Base-by-base conservation (phyloP, 2,888 invertebrate genomes). In the Orchesella flavescens region DNA sequence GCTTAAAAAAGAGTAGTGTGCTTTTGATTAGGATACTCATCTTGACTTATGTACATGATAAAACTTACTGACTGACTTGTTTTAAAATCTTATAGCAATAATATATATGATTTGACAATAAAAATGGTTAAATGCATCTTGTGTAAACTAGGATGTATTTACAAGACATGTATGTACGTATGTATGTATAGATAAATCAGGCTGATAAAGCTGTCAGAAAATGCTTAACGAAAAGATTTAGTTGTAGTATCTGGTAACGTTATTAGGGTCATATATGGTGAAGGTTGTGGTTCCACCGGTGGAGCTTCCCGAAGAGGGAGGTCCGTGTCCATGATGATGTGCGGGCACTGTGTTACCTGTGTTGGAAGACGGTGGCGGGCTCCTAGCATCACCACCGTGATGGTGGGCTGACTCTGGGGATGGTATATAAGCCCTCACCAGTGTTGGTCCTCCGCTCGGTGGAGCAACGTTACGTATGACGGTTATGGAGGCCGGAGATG, bases 181-280 rank as follows among this genome's bases (percentile, higher is more conserved):
- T 34, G 34, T 34, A 34, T 34, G 34, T n/a, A n/a, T n/a, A n/a
- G n/a, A n/a, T n/a, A n/a, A n/a, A n/a, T n/a, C n/a, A 34, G 34
- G 34, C 34, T n/a, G 34, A 34, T n/a, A 34, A 34, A 7, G 34
- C 2, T 34, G 34, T 34, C 34, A 34, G 34, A 7, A 34, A 34
- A 34, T n/a, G n/a, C n/a, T n/a, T n/a, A n/a, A n/a, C 17, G 12
- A 43, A 43, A 43, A 15, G n/a, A 66, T 55, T 61, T 71, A 69
- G 21, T 73, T 80, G 23, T 84, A 84, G 55, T 81, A 84, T 82
- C 84, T 81, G 84, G 84, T 84, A 82, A 84, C 84, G 19, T 74
- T 73, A 43, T 75, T 80, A 2, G 80, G 76, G 44, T 84, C 69
- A 68, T 77, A 78, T 44, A 72, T 72, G 55, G 72, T 68, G 34